Base-by-base conservation (phyloP, 2,888 invertebrate species). In the Agrochola macilenta region DNA sequence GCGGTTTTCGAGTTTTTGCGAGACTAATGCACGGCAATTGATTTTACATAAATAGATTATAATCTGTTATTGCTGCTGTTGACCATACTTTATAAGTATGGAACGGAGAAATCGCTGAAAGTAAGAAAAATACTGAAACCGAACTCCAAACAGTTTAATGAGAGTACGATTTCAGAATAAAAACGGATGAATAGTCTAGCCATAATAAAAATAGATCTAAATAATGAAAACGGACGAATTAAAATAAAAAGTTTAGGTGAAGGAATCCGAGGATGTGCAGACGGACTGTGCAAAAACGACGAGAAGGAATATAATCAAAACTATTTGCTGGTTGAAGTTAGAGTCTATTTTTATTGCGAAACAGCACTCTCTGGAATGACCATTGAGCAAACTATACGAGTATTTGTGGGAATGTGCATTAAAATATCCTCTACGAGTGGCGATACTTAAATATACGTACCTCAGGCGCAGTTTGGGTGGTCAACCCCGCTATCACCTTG, bases 361-460 rank as follows among this genome's bases (percentile, higher is more conserved):
- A 78, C 69, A 39, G 54, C 17, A 58, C 72, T 78, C 30, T 78
- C 43, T 71, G 20, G 30, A 58, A 78, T 64, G 11, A 49, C 43
- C n/a, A 52, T 23, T 43, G 57, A 58, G 64, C 0, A n/a, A 64
- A 54, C 57, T 49, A 69, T 35, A 14, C 35, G 0, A n/a, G n/a
- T n/a, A n/a, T n/a, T n/a, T 54, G 20, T 14, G 17, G 2, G 7
- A 2, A 12, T 9, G 30, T 35, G 39, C 14, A n/a, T 52, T 52
- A 9, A 75, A 65, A 12, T 23, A 26, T 2, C 23, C 3, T 30
- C 17, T 23, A 39, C 12, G 7, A 23, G 5, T 2, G 5, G 11
- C 1, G 26, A 26, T 17, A 23, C 7, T 7, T 23, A 60, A n/a
- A 64, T 49, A 14, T 69, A 49, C 46, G 43, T 52, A 20, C 30